These are phyloP conservation scores for Vireo altiloquus DNA, from an alignment of 2,113 vertebrate genomes.

Conservation along the genomic window DNA sequence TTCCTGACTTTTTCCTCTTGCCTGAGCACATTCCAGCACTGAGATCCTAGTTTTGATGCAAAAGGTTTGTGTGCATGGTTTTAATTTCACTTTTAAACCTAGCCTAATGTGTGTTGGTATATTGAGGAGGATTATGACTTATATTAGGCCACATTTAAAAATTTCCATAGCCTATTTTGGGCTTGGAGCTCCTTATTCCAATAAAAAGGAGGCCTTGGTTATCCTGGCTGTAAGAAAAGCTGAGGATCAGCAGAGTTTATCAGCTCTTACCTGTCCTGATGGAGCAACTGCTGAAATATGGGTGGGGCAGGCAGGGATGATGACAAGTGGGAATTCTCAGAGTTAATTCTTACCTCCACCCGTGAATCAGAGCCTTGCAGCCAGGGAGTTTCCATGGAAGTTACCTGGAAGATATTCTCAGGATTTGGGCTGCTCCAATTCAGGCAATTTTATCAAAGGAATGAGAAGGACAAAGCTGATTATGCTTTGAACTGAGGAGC, in stretches of 20 bases:
- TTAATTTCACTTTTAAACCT: neutral
- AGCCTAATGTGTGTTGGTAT: neutral
- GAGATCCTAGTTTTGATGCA: neutral
- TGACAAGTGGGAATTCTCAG: neutral
- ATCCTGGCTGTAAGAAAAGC: neutral
- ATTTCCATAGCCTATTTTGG: neutral
- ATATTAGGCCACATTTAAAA: neutral
- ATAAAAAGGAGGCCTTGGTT: neutral
- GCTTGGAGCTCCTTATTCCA: neutral
- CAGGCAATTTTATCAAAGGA: neutral
- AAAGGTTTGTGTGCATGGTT: neutral
- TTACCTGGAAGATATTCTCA: neutral
- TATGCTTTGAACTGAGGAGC: neutral
- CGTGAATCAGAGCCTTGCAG: slow-evolving; percentile 3
- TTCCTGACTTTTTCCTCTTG: neutral
- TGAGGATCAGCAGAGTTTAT: neutral
- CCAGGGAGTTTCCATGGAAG: neutral
- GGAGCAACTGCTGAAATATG: neutral
- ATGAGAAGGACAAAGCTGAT: neutral
- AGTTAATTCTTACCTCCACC: neutral
- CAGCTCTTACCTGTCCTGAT: neutral
- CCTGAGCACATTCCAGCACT: neutral
- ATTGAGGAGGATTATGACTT: neutral
- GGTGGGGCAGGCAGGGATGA: neutral
- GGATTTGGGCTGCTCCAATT: neutral